Percentiles rank a stretch among this genome's conserved stretches.
Conservation (phyloP, 2,113 vertebrate species). For the western clawed frog (Xenopus tropicalis) region UCB_Xtro_10.0 CM004449.2:113552001-113552500, state of each 20-base stretch:
- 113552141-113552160: background rate
- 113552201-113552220: background rate
- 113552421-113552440: background rate
- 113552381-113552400: background rate
- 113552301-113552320: background rate
- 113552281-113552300: background rate
- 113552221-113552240: background rate
- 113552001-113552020: slow-evolving; percentile 1
- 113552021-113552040: slow-evolving; percentile 16
- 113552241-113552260: background rate
- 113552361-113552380: too few species aligned
- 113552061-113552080: slow-evolving; percentile 29
- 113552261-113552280: background rate
- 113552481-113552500: slow-evolving; percentile 11
- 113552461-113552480: slow-evolving; percentile 7
- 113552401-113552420: slow-evolving; percentile 10
- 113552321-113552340: background rate
- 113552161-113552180: background rate
- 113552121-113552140: too few species aligned
- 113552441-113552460: slow-evolving; percentile 1
- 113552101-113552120: background rate
- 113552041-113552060: slow-evolving; percentile 8
- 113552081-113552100: slow-evolving; percentile 20
- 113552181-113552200: background rate
- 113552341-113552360: background rate